Evolutionary conservation across 2,113 vertebrate species (phyloP).

Genomic region (Mormyrus iriodes): DNA sequence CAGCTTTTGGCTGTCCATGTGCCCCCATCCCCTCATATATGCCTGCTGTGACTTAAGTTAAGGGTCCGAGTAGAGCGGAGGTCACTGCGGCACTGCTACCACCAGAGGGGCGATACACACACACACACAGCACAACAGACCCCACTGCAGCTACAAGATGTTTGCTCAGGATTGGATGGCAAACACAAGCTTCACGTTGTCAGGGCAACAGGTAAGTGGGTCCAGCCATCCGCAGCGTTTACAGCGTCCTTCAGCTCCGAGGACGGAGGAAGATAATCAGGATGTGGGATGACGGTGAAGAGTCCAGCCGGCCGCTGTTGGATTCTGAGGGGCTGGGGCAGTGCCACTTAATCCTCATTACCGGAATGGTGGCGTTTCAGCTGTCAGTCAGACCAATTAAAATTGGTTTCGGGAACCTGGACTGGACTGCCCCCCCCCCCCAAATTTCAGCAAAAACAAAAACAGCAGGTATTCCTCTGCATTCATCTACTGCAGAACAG

Average conservation of each 20-base stretch:
- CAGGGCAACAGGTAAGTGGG: slow-evolving; percentile 20
- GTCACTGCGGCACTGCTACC: not conserved
- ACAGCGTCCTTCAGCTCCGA: slow-evolving; percentile 6
- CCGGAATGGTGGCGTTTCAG: not conserved
- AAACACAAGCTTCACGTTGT: not conserved
- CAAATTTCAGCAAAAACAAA: not conserved
- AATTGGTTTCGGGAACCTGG: not conserved
- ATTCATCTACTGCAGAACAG: not conserved
- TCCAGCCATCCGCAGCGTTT: not conserved
- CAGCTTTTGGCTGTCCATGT: not conserved
- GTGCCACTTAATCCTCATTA: not conserved
- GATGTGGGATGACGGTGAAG: not conserved
- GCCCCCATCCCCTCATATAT: not conserved
- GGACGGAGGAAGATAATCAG: not conserved
- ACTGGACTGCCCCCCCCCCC: not conserved
- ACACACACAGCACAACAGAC: not conserved
- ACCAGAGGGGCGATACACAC: not conserved
- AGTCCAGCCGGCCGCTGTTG: not conserved
- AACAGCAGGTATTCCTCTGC: not conserved
- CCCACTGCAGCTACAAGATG: not conserved
- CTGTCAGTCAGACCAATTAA: not conserved
- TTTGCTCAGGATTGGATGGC: not conserved
- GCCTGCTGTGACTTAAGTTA: not conserved
- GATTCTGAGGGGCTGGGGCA: not conserved
- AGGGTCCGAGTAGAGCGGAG: not conserved